Percentiles rank a stretch among this genome's conserved stretches.
phyloP scores from a whole-genome alignment of 2,888 invertebrate species.

The Sesamia inferens region DNA sequence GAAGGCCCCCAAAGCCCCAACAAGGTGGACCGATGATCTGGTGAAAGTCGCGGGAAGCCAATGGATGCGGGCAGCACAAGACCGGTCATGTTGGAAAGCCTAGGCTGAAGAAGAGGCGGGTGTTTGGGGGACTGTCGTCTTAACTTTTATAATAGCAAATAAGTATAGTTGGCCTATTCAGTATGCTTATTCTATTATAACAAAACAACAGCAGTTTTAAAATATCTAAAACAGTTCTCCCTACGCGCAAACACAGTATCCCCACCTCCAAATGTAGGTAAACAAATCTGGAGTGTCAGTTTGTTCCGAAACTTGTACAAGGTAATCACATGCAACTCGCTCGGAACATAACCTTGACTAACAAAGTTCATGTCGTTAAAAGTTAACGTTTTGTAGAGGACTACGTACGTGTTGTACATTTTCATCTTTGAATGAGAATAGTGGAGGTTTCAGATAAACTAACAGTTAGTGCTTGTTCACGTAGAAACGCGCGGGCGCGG shows the following conservation, averaged over 20 bases:
- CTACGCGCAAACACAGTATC: background rate
- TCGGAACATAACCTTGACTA: constrained; percentile 25
- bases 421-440: constrained; percentile 9
- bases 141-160: no score
- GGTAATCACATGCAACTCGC: constrained; percentile 20
- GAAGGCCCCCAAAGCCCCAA: no score
- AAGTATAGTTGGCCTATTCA: no score
- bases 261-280: background rate
- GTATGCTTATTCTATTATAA: background rate
- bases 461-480: no score
- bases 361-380: constrained; percentile 49
- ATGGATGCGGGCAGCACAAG: no score
- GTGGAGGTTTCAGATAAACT: background rate
- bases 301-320: constrained; percentile 24
- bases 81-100: no score
- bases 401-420: background rate
- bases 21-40: no score
- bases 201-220: background rate
- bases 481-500: no score
- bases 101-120: no score
- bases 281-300: constrained; percentile 10
- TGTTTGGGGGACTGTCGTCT: no score
- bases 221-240: background rate
- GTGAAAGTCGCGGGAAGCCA: no score
- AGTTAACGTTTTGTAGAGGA: constrained; percentile 33